Conservation (phyloP, 2,113 vertebrate genomes). For the Gobiocypris rarus region DNA sequence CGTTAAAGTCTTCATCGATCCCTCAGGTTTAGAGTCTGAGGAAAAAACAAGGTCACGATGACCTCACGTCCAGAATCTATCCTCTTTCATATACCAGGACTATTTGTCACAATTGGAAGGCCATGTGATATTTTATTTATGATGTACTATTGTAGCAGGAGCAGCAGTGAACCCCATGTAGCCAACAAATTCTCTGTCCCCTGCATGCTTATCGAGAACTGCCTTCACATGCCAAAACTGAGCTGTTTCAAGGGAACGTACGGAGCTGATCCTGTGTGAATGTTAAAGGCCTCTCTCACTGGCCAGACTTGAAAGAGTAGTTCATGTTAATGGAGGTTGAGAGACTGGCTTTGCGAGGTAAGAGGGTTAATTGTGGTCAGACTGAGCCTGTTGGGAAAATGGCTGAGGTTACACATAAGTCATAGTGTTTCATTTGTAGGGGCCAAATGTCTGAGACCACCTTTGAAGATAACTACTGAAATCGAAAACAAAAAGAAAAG, state of each 20-base stretch:
- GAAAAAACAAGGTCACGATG: constrained; percentile 1
- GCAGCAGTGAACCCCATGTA: constrained; percentile 48
- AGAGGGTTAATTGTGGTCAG: constrained; percentile 52
- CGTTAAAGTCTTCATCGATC: neutral
- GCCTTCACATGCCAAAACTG: neutral
- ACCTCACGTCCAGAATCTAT: neutral
- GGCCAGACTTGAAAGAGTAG: constrained; percentile 6
- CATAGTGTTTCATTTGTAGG: constrained; percentile 15
- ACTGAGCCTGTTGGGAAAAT: constrained; percentile 41
- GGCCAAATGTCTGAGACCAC: neutral
- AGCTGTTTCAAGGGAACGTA: constrained; percentile 9
- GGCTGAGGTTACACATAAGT: constrained; percentile 13
- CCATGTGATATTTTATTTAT: constrained; percentile 64
- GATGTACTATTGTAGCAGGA: constrained; percentile 38
- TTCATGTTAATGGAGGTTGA: constrained; percentile 44
- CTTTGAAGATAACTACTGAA: neutral
- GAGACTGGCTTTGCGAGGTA: constrained; percentile 16
- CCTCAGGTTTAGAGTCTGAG: neutral
- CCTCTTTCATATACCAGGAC: constrained; percentile 12
- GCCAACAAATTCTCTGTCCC: constrained; percentile 26
- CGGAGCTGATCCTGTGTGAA: neutral
- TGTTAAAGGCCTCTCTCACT: neutral
- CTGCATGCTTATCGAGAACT: neutral
- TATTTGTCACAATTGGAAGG: neutral
- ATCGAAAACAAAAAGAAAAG: neutral